Conservation (phyloP, 1,140 invertebrate species). For the Heliconius congener region DNA sequence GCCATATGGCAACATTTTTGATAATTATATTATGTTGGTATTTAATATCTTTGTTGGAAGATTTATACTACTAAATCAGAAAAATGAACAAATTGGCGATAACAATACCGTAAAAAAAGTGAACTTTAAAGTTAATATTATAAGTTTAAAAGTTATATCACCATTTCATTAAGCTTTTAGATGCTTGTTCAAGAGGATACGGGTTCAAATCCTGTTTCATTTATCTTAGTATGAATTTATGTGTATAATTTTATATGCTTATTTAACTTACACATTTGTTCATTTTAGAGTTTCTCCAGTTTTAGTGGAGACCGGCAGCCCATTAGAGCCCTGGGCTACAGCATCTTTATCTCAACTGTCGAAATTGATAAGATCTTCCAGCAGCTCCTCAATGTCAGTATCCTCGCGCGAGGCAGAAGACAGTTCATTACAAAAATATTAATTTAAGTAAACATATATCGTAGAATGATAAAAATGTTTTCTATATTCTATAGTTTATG, state of each 20-base stretch:
- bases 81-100: no score
- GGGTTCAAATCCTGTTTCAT: neutral
- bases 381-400: constrained; percentile 45
- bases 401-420: constrained; percentile 35
- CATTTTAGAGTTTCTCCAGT: constrained; percentile 64
- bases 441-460: neutral
- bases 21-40: neutral
- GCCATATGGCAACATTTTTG: neutral
- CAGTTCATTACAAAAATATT: constrained; percentile 35
- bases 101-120: no score
- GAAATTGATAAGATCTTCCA: constrained; percentile 61
- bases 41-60: no score
- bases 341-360: constrained; percentile 64
- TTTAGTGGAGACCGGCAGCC: constrained; percentile 53
- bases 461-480: neutral
- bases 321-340: constrained; percentile 70
- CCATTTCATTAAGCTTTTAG: neutral
- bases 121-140: no score
- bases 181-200: neutral
- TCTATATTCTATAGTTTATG: neutral
- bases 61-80: no score
- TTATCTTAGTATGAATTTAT: neutral
- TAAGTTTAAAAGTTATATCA: neutral
- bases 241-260: neutral
- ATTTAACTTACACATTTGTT: neutral